Conservation (phyloP, 2,888 invertebrate genomes). For the Blera fallax region DNA sequence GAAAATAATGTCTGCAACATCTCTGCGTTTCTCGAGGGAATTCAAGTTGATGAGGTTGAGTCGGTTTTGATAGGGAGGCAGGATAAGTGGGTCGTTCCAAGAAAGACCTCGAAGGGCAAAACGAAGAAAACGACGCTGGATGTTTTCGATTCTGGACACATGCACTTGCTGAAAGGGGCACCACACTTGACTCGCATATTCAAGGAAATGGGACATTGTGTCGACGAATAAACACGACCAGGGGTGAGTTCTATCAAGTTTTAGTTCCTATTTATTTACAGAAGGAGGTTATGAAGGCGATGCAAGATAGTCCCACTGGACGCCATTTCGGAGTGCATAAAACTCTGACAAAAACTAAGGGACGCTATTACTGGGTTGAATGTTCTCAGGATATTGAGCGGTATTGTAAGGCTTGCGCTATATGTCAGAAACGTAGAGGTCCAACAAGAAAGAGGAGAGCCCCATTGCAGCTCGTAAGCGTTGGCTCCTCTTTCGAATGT, state of each 20-base stretch:
- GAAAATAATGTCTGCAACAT: no score
- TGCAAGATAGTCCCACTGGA: background rate
- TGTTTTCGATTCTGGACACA: no score
- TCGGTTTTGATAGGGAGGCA: no score
- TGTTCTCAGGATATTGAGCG: background rate
- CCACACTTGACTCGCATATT: no score
- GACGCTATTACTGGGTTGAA: background rate
- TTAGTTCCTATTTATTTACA: background rate
- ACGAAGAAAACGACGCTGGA: no score
- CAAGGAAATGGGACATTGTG: background rate
- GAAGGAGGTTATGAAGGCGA: background rate
- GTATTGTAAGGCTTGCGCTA: no score
- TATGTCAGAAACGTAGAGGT: background rate
- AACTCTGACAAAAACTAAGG: background rate
- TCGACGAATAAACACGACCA: background rate
- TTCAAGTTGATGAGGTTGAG: no score
- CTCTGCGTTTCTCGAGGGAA: no score
- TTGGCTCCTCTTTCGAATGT: constrained; percentile 18
- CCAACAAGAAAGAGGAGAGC: background rate
- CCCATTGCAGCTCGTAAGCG: no score
- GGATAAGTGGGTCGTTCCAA: no score
- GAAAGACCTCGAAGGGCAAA: no score
- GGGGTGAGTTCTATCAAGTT: background rate
- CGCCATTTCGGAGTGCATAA: background rate
- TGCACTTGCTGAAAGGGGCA: no score